Evolutionary conservation across 2,797 vertebrate genomes (phyloP).

Genomic region (Gobio occitaniae): DNA sequence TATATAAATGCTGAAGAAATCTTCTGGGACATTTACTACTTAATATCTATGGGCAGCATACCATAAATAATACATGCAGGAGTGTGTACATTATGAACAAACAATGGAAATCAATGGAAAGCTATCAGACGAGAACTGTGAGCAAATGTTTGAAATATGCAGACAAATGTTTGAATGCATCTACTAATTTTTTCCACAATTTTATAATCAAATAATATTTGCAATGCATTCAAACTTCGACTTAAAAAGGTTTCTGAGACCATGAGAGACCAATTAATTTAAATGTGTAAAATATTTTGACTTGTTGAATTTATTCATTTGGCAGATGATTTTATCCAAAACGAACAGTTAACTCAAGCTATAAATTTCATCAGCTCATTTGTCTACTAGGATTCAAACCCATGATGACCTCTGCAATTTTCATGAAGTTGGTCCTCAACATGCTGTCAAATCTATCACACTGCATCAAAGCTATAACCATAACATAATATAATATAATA

Average conservation of each 20-base stretch:
- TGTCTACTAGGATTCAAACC: neutral
- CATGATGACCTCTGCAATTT: neutral
- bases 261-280: neutral
- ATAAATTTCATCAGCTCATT: neutral
- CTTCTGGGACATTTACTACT: neutral
- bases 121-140: neutral
- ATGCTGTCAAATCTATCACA: slow-evolving; percentile 1
- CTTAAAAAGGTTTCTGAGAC: neutral
- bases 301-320: neutral
- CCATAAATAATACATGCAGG: neutral
- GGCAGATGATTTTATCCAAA: neutral
- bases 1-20: neutral
- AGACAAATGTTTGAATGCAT: no score
- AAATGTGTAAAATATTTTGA: neutral
- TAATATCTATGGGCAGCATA: neutral
- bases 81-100: neutral
- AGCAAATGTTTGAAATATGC: neutral
- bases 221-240: no score
- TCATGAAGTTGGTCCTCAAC: neutral
- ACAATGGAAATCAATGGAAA: neutral
- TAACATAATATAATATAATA: neutral
- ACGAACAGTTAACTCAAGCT: neutral
- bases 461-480: neutral
- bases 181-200: neutral
- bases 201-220: neutral